Conservation (phyloP, 2,888 invertebrate genomes). For the Lasioglossum zephyrum region DNA sequence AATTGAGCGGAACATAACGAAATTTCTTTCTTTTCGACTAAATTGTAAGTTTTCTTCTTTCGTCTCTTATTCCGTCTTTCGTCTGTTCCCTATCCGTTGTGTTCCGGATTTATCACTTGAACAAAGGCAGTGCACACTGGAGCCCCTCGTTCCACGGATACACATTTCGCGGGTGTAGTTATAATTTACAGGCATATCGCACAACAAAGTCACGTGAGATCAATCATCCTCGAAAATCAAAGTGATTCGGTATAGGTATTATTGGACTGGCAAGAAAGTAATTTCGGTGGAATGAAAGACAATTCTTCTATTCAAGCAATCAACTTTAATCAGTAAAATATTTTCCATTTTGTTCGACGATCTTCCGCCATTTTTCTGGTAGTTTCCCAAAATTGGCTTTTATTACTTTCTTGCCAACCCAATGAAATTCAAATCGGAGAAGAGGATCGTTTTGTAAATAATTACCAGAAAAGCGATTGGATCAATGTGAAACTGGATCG, state of each 20-base stretch:
- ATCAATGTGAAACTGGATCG: neutral
- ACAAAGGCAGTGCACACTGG: neutral
- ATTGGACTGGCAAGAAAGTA: too few relatives aligned
- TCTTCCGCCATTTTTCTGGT: too few relatives aligned
- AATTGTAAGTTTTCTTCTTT: neutral
- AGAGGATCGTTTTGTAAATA: too few relatives aligned
- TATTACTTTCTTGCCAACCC: too few relatives aligned
- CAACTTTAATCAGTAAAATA: too few relatives aligned
- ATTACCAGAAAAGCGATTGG: too few relatives aligned
- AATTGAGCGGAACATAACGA: slow-evolving; percentile 52
- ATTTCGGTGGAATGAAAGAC: too few relatives aligned
- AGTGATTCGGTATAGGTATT: neutral
- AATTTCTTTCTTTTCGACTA: slow-evolving; percentile 25
- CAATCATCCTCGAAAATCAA: neutral
- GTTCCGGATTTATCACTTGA: slow-evolving; percentile 4
- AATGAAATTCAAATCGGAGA: too few relatives aligned
- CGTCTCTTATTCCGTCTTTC: neutral
- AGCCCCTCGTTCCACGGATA: neutral
- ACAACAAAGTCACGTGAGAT: neutral
- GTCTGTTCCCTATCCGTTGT: neutral
- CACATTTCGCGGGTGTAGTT: neutral
- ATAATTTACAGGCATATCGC: neutral
- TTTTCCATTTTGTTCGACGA: too few relatives aligned
- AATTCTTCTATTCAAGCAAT: too few relatives aligned
- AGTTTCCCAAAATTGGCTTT: too few relatives aligned